Conservation (phyloP, 2,888 invertebrate species). For the Petrolisthes manimaculis region DNA sequence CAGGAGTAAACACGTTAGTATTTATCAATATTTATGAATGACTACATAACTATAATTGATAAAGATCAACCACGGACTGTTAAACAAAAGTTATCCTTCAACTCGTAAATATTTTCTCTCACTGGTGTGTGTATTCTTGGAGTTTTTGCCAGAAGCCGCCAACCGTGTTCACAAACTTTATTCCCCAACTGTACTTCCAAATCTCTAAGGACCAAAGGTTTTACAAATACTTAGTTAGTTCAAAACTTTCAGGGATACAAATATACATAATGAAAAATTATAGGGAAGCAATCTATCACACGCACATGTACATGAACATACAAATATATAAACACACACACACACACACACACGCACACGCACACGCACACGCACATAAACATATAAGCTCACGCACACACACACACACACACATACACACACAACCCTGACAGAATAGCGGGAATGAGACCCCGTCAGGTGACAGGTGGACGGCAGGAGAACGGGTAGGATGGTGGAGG, state of each 20-base stretch:
- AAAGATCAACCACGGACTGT: too few species aligned
- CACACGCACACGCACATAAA: neutral
- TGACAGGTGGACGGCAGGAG: neutral
- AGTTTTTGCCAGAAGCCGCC: too few species aligned
- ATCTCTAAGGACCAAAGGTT: too few species aligned
- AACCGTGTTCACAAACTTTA: too few species aligned
- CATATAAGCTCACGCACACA: neutral
- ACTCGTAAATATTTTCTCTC: too few species aligned
- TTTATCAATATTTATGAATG: too few species aligned
- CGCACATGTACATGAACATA: neutral
- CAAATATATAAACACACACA: slow-evolving; percentile 3
- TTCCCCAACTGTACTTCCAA: too few species aligned
- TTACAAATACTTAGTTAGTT: too few species aligned
- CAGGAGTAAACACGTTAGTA: too few species aligned
- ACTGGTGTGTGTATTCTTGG: too few species aligned
- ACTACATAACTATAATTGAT: too few species aligned
- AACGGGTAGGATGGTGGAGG: neutral
- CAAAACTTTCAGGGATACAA: neutral
- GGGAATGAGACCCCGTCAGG: neutral
- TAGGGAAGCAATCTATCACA: neutral
- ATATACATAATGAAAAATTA: neutral
- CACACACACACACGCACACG: slow-evolving; percentile 1
- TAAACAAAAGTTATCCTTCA: too few species aligned
- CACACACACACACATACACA: neutral
- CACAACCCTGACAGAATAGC: neutral